Percentiles rank a stretch among this genome's conserved stretches.
These are phyloP conservation scores for Calephelis nemesis DNA, from an alignment of 1,140 invertebrate species.

Conservation along the genomic window DNA sequence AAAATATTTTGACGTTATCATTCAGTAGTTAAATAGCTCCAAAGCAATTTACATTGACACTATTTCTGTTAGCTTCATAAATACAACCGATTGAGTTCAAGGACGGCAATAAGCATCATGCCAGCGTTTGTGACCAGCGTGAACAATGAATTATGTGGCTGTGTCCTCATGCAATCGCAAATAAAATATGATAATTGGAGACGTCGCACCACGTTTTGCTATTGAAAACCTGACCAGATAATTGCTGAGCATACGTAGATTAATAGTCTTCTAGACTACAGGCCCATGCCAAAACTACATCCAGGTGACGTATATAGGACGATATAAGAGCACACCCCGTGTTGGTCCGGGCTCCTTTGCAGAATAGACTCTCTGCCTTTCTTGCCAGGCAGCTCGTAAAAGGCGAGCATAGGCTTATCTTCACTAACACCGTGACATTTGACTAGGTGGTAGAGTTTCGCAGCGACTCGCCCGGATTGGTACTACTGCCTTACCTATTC, in stretches of 20 bases:
- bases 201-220: conserved; percentile 48
- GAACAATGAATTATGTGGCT: conserved; percentile 67
- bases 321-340: no score
- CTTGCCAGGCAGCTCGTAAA: no score
- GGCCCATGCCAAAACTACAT: no score
- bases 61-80: conserved; percentile 70
- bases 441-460: no score
- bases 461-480: no score
- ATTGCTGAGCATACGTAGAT: neutral
- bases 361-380: no score
- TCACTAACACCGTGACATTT: no score
- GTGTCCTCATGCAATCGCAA: conserved; percentile 69
- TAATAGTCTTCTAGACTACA: no score
- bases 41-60: conserved; percentile 69
- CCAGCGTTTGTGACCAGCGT: conserved; percentile 68
- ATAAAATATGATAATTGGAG: conserved; percentile 73
- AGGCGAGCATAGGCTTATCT: no score
- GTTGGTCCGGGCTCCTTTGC: no score
- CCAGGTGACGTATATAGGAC: no score
- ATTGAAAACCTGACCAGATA: conserved; percentile 12
- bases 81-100: conserved; percentile 74
- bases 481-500: no score
- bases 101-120: conserved; percentile 68
- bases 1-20: conserved; percentile 33
- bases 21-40: conserved; percentile 39